Evolutionary conservation across 2,888 invertebrate species (phyloP), one percentile per base, ranked within the genome.

Genomic region (Liodrosophila aerea): DNA sequence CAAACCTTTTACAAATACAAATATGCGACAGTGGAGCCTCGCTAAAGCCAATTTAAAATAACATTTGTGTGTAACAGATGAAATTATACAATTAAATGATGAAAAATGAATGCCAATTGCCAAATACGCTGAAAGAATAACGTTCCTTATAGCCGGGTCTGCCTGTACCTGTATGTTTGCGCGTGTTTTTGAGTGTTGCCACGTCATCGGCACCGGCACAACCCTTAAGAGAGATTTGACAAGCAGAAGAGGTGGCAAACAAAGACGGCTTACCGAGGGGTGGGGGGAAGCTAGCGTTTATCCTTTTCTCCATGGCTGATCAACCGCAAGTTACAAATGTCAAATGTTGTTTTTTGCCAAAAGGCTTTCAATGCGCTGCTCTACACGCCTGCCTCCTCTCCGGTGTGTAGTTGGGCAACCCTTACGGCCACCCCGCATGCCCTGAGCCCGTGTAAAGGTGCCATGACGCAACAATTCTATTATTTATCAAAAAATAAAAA

Each of bases 311-410:
- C 65, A 70, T 73, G 84, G 57, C 78, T 69, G 76, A 84, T 84
- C 82, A 81, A 84, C 74, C 81, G 82, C 82, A 81, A 84, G 84
- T 78, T 84, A 81, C 84, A 81, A 84, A 81, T 81, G 82, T 78
- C 82, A 81, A 78, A 84, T 81, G 70, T 65, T 70, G 64, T 83
- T 71, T n/a, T 72, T 73, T 85, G 66, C 82, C 66, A 74, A 66
- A 72, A 63, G 72, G 64, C 62, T 63, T 66, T 74, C 57, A 60
- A 43, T 70, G 62, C 49, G 37, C 9, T 34, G 29, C 16, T 12
- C 22, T 29, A n/a, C n/a, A n/a, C n/a, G n/a, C n/a, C n/a, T n/a
- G 5, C 22, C 22, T 22, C 22, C 3, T 2, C 22, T 22, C 5
- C 22, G 2, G 22, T 5, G 3, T 22, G 22, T 22, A 22, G 22